Base-by-base conservation (phyloP, 2,888 invertebrate genomes). In the Cheilosia grossa region DNA sequence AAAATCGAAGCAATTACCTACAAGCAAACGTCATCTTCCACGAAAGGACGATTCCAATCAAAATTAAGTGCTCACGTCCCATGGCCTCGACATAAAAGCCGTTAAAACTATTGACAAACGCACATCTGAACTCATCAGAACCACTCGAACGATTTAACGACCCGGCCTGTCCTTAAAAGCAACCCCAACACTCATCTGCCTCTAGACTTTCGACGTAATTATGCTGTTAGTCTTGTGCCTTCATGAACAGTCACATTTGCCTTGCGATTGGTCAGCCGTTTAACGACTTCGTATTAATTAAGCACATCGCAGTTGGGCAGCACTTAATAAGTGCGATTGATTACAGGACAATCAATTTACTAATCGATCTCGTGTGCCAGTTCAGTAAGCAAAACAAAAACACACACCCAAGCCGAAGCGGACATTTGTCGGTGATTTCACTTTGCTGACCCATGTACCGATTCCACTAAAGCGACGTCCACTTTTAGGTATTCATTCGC, bases 111-210 rank as follows among this genome's bases (percentile, higher is more conserved):
- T 61, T 54, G 63, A 19, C 64, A 51, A 66, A 58, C 70, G 63
- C 70, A 49, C 59, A 51, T 53, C 64, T 10, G 33, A 37, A 33
- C 17, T 51, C 51, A 70, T 63, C 47, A 40, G 61, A 70, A 69
- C 63, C 78, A 64, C 51, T 72, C 64, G 40, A 42, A 59, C 72
- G 72, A 66, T 79, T 79, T 66, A 79, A 79, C 63, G 69, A 63
- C 37, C 47, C 19, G 7, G n/a, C 61, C 19, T 47, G 69, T 67
- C 61, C 69, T 61, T 53, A 15, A 54, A 56, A 56, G 37, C 5
- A 33, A 6, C 30, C 15, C 4, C 9, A 6, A 2, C n/a, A 10
- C 19, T 13, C 15, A 5, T 40, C 33, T 27, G 0, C 6, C 27
- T 27, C 5, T 6, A 27, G 27, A n/a, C 67, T 59, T 30, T 54